Conservation (phyloP, 2,888 invertebrate species). For the Tiliacea citrago region DNA sequence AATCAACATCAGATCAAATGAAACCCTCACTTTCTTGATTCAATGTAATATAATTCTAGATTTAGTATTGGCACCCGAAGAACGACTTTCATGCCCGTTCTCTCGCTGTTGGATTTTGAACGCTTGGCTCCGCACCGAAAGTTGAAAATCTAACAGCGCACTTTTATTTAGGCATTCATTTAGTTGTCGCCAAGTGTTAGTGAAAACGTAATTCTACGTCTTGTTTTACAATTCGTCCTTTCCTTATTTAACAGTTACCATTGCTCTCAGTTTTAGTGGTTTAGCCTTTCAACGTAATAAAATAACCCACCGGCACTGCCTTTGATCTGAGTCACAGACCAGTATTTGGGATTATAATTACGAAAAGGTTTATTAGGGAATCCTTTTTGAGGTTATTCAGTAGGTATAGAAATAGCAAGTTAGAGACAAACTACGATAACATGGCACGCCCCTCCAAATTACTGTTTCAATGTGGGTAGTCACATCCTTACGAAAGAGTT, state of each 20-base stretch:
- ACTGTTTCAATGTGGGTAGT: too few relatives aligned
- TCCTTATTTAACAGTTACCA: slow-evolving; percentile 28
- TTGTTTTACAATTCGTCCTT: slow-evolving; percentile 29
- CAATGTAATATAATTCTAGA: slow-evolving; percentile 19
- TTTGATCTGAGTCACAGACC: slow-evolving; percentile 34
- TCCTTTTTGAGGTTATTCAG: not conserved
- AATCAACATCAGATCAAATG: slow-evolving; percentile 27
- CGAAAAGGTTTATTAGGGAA: slow-evolving; percentile 9
- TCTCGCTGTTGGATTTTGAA: not conserved
- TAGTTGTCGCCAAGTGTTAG: not conserved
- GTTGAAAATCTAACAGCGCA: not conserved
- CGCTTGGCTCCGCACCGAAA: not conserved
- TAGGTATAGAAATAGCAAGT: not conserved
- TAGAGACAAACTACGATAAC: too few relatives aligned
- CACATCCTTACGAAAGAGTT: too few relatives aligned
- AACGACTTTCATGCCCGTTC: not conserved
- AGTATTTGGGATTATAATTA: slow-evolving; percentile 44
- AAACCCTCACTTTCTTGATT: slow-evolving; percentile 1
- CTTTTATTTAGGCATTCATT: not conserved
- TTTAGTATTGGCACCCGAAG: slow-evolving; percentile 25
- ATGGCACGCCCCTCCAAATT: too few relatives aligned
- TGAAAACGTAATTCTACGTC: not conserved
- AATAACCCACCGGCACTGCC: slow-evolving; percentile 19
- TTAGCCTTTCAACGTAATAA: slow-evolving; percentile 44
- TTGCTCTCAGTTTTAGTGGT: slow-evolving; percentile 40